Base-by-base conservation (phyloP, 2,888 invertebrate genomes). In the Cylloceria caligata region DNA sequence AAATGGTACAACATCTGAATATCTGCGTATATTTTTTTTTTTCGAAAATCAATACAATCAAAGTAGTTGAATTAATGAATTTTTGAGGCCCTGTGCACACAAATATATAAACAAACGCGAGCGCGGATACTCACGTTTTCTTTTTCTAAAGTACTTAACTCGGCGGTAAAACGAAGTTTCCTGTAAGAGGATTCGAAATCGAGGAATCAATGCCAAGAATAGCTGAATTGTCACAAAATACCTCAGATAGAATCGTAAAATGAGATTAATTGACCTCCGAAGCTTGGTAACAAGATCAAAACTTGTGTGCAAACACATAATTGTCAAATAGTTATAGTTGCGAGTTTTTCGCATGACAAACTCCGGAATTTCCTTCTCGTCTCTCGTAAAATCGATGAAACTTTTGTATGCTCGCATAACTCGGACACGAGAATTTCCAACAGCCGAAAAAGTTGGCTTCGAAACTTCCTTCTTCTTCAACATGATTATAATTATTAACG, bases 401-500 rank as follows among this genome's bases (percentile, higher is more conserved):
- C 68, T 64, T 68, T 19, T 36, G 27, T 47, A 19, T 34, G 55
- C 49, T 16, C 30, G 13, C 24, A 68, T 62, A 77, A 34, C 69
- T 27, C 27, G 11, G 21, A 62, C 16, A 49, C 36, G 57, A 45
- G 57, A 60, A 30, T 9, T 27, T 30, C 27, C 42, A 62, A 52
- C 30, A 62, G 55, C 68, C 73, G 73, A 77, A 81, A 81, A 81
- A 81, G 62, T 77, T 77, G 24, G 34, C 60, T 30, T 6, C 19
- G 36, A 68, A 81, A 73, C 74, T 80, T 64, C 7, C 16, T 24
- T 21, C 62, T 42, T 69, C 68, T 24, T 47, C 64, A 75, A 62
- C 75, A 75, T 85, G 85, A 84, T 87, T 89, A 88, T 88, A 89
- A 90, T 89, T 90, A 90, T 90, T 89, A 88, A 86, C 86, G 85